A percentile compares a stretch with the other conserved stretches of the same genome.
phyloP scores from a whole-genome alignment of 2,113 vertebrate species.

The Chionomys nivalis region DNA sequence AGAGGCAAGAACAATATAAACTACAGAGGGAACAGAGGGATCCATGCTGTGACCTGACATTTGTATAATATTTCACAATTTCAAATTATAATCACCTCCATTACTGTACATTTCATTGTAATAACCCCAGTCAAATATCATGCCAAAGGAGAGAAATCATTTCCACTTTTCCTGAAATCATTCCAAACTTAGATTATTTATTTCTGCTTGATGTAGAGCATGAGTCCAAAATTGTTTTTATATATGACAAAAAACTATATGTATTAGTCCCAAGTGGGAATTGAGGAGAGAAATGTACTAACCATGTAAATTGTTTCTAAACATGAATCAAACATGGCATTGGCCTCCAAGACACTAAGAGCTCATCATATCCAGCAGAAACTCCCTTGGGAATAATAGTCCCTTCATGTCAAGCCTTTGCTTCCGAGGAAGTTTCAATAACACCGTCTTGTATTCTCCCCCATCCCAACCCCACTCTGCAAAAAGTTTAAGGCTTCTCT shows the following conservation, averaged over 20 bases:
- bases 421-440: constrained; percentile 54
- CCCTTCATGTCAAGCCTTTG: constrained; percentile 38
- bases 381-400: constrained; percentile 46
- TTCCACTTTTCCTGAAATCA: constrained; percentile 42
- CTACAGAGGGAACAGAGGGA: not conserved
- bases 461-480: not conserved
- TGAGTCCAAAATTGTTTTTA: constrained; percentile 56
- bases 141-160: constrained; percentile 43
- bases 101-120: constrained; percentile 14
- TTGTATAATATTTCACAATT: constrained; percentile 39
- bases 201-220: constrained; percentile 51
- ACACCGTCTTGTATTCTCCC: not conserved
- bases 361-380: constrained; percentile 16
- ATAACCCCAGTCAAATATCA: constrained; percentile 14
- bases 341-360: constrained; percentile 50
- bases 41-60: not conserved
- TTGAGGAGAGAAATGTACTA: constrained; percentile 60
- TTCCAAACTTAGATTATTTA: constrained; percentile 45
- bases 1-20: not conserved
- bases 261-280: constrained; percentile 55
- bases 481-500: not conserved
- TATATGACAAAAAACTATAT: constrained; percentile 57
- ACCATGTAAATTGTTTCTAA: constrained; percentile 61
- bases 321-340: constrained; percentile 61
- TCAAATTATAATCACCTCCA: constrained; percentile 29